Conservation (phyloP, 1,140 invertebrate species). For the Drosophila setifemur region DNA sequence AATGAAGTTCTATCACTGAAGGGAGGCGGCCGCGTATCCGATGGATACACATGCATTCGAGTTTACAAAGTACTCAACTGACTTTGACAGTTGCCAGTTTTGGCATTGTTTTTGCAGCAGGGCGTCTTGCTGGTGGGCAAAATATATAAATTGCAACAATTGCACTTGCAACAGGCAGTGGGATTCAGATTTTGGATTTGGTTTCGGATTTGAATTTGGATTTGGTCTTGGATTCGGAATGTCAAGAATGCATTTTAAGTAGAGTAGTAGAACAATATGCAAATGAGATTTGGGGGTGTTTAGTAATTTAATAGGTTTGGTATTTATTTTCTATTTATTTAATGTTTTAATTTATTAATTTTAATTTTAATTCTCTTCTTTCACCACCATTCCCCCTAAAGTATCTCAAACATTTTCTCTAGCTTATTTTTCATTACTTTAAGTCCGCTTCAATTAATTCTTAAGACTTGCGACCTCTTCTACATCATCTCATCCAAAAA, state of each 20-base stretch:
- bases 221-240: slow-evolving; percentile 8
- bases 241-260: slow-evolving; percentile 22
- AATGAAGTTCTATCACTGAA: slow-evolving; percentile 50
- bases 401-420: too few species aligned
- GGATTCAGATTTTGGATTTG: slow-evolving; percentile 4
- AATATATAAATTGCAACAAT: not conserved
- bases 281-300: slow-evolving; percentile 1
- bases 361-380: too few species aligned
- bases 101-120: slow-evolving; percentile 35
- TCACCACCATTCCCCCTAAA: too few species aligned
- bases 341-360: too few species aligned
- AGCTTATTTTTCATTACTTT: too few species aligned
- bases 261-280: slow-evolving; percentile 10
- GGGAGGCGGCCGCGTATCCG: not conserved
- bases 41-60: slow-evolving; percentile 5
- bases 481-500: not conserved
- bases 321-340: too few species aligned
- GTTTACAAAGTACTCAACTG: slow-evolving; percentile 23
- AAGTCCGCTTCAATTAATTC: not conserved
- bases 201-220: not conserved
- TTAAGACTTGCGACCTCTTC: not conserved
- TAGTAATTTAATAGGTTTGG: not conserved
- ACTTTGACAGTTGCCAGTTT: slow-evolving; percentile 64
- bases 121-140: slow-evolving; percentile 20
- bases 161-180: slow-evolving; percentile 36